phyloP scores from a whole-genome alignment of 2,888 invertebrate species.

The Alitta virens region DNA sequence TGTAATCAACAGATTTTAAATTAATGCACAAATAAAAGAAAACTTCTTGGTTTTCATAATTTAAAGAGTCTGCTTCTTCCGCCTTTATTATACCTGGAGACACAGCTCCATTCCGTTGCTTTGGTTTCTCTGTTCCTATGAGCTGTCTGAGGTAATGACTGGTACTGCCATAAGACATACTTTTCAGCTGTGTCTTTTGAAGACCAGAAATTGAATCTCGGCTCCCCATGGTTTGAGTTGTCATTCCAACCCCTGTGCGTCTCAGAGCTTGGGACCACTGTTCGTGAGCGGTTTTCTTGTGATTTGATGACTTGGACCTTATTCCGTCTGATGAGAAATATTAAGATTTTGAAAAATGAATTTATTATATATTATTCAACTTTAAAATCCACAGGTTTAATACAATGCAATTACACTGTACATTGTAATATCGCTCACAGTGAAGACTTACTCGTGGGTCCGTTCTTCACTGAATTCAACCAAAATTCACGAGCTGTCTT shows the following conservation, averaged over 20 bases:
- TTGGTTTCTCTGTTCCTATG: conserved; percentile 46
- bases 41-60: too few species aligned
- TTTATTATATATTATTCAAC: too few species aligned
- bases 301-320: neutral
- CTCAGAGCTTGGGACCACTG: conserved; percentile 5
- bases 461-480: neutral
- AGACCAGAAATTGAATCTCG: conserved; percentile 1
- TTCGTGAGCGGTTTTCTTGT: neutral
- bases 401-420: too few species aligned
- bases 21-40: too few species aligned
- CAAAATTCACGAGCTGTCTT: neutral
- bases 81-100: neutral
- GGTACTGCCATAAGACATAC: conserved; percentile 46
- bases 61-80: too few species aligned
- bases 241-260: conserved; percentile 6
- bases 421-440: neutral
- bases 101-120: neutral
- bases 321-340: neutral
- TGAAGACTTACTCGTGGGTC: neutral
- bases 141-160: conserved; percentile 47
- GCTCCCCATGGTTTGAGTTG: neutral
- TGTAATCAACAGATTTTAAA: too few species aligned
- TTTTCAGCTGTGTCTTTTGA: conserved; percentile 2
- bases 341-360: too few species aligned
- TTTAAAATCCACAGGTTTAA: too few species aligned